Evolutionary conservation across 2,888 invertebrate genomes (phyloP), one percentile per base, ranked within the genome.

Genomic region (Papilio elwesi): DNA sequence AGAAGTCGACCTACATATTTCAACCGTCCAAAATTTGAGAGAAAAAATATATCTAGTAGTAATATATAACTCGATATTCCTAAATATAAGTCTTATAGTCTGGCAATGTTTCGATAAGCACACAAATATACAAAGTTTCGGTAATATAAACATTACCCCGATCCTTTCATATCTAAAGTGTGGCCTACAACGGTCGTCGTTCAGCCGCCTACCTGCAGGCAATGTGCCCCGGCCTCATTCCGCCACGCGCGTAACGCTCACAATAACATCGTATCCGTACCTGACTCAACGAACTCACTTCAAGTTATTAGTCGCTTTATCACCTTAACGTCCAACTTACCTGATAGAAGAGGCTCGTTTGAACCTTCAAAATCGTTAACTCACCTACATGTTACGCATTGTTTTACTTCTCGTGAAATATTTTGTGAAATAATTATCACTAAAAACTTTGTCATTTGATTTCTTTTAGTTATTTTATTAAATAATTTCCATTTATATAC

Each of bases 91-190:
- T n/a, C 9, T 3, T 10, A 9, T 15, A 59, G 59, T 10, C 10
- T 15, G 10, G n/a, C 6, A 43, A 62, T 43, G 59, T 62, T 62
- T 69, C 26, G 64, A 63, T 52, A 52, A 52, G n/a, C 8, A 43
- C 64, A 15, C 10, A 8, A 65, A 49, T 55, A 64, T 62, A 47
- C 47, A 10, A 43, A 67, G 52, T 67, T 71, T 36, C 12, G 59
- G 16, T 62, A 0, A 11, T 43, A 26, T 59, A 66, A 71, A 59
- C 67, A 62, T 71, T 53, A 71, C 52, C 67, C 43, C 49, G 59
- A 51, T 53, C 71, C 71, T 67, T 49, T 71, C 67, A 66, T 71
- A 71, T 71, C 71, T 67, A 67, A 67, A 71, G 52, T 62, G 67
- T 52, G 15, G 66, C 6, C 2, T 13, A 47, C 59, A 66, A 66